phyloP scores from a whole-genome alignment of 2,888 invertebrate species.

The Ypsolopha sequella region DNA sequence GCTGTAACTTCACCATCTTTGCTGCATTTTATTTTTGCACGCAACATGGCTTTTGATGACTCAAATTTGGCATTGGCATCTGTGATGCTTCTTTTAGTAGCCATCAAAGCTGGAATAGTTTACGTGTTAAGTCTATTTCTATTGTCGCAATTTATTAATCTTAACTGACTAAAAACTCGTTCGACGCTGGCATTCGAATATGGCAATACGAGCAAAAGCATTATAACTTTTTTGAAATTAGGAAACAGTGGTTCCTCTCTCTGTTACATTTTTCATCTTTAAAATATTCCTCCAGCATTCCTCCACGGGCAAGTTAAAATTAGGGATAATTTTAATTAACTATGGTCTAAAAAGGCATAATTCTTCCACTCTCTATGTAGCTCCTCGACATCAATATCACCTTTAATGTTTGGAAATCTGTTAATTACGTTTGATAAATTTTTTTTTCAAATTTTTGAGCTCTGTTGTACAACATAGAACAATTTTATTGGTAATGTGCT shows the following conservation, averaged over 20 bases:
- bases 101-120: slow-evolving; percentile 15
- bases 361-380: slow-evolving; percentile 4
- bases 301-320: too few relatives aligned
- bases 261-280: too few relatives aligned
- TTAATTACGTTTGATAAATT: slow-evolving; percentile 8
- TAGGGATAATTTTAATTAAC: too few relatives aligned
- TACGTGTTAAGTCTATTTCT: slow-evolving; percentile 12
- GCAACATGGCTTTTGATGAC: slow-evolving; percentile 9
- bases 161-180: slow-evolving; percentile 15
- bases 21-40: slow-evolving; percentile 5
- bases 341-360: too few relatives aligned
- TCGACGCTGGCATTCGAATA: slow-evolving; percentile 15
- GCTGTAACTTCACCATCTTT: slow-evolving; percentile 3
- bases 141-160: slow-evolving; percentile 12
- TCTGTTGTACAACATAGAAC: too few relatives aligned
- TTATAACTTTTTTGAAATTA: too few relatives aligned
- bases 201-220: slow-evolving; percentile 9
- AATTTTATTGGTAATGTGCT: too few relatives aligned
- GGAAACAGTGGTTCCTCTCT: too few relatives aligned
- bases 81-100: slow-evolving; percentile 10
- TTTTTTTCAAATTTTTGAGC: slow-evolving; percentile 12
- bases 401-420: slow-evolving; percentile 7
- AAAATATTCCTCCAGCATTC: too few relatives aligned
- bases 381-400: slow-evolving; percentile 3
- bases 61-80: slow-evolving; percentile 3